Conservation (phyloP, 2,888 invertebrate genomes). For the Dasysyrphus albostriatus region DNA sequence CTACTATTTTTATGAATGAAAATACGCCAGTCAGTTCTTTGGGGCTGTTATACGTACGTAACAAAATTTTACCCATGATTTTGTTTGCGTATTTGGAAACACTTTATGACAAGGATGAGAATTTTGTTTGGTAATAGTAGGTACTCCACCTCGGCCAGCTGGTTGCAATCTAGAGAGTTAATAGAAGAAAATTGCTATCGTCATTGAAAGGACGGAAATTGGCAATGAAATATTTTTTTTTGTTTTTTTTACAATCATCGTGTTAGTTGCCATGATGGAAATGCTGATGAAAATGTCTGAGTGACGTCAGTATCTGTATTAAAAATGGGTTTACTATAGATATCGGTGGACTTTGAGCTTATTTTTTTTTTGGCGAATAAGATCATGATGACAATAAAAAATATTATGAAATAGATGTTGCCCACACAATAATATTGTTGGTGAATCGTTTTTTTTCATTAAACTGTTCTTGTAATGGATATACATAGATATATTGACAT, state of each 20-base stretch:
- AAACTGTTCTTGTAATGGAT: too few species aligned
- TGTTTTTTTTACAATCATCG: neutral
- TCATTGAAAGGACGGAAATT: constrained; percentile 14
- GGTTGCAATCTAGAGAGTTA: constrained; percentile 9
- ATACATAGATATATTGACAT: too few species aligned
- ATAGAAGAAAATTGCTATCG: constrained; percentile 31
- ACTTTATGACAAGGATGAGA: neutral
- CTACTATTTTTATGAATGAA: constrained; percentile 61
- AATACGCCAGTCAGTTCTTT: constrained; percentile 62
- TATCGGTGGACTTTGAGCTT: constrained; percentile 10
- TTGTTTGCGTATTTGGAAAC: constrained; percentile 5
- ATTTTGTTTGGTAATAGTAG: neutral
- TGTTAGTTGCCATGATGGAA: constrained; percentile 1
- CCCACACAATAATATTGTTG: too few species aligned
- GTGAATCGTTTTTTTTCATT: too few species aligned
- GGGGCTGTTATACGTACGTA: constrained; percentile 20
- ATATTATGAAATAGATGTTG: too few species aligned
- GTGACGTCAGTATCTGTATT: constrained; percentile 59
- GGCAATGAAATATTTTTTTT: constrained; percentile 1
- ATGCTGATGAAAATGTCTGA: constrained; percentile 20
- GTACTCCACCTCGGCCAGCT: constrained; percentile 8
- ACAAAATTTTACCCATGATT: constrained; percentile 6
- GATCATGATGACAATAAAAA: neutral
- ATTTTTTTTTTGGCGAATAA: constrained; percentile 15
- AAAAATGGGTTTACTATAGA: constrained; percentile 15